Base-by-base conservation (phyloP, 2,888 invertebrate species). In the Onchidella celtica region DNA sequence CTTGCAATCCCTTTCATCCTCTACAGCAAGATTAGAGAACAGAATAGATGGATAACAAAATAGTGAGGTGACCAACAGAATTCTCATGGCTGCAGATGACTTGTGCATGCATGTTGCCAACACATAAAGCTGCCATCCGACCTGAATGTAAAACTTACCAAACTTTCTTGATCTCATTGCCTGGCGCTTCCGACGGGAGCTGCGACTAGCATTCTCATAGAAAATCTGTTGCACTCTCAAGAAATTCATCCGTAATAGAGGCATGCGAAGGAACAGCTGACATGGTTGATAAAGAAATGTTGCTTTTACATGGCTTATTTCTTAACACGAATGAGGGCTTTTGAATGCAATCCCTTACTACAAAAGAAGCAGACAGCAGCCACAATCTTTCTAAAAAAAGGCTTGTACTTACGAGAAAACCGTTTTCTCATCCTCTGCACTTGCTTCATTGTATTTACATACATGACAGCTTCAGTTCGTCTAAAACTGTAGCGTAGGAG, bases 391-490 rank as follows among this genome's bases (percentile, higher is more conserved):
- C 32, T 32, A 29, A 21, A 34, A 66, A 21, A 6, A n/a, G 34
- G 36, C 9, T 34, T n/a, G 24, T 66, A 66, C 36, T 36, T 36
- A 40, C 69, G 27, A 40, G 38, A 69, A n/a, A 68, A 68, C 34
- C 3, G 36, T 29, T 57, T 68, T 77, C 68, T 77, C 68, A 55
- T 68, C 14, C 79, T 59, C 32, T 79, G 79, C 34, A 79, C 73
- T 73, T 79, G 79, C 47, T 73, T 79, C 72, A 73, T 79, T 55
- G 79, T 73, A 79, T 79, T 79, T 40, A 79, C 79, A 57, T 79
- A 79, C 73, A 79, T 72, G 36, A 79, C 79, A 17, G 72, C 65
- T 73, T 79, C 72, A 47, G 79, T 66, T 27, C 79, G 79, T 57
- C 61, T 29, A 36, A 57, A 38, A 57, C 32, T 55, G 73, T 73